Conservation (phyloP, 1,140 invertebrate genomes). For the Lasaia peninsularis region DNA sequence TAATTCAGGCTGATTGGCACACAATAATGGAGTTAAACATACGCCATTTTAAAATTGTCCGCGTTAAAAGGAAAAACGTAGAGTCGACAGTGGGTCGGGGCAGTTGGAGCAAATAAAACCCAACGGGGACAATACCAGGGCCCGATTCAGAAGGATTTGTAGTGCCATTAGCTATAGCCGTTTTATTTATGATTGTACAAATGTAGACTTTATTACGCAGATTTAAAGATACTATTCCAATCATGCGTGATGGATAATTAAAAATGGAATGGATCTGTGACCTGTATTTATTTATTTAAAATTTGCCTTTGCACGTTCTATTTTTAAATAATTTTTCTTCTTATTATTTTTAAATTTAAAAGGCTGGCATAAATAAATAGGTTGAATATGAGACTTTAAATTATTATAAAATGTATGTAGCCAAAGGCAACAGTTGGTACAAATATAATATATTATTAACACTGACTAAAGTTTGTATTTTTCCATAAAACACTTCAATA, state of each 20-base stretch:
- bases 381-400: too few species aligned
- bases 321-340: not conserved
- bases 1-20: slow-evolving; percentile 75
- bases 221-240: slow-evolving; percentile 15
- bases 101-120: slow-evolving; percentile 66
- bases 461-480: too few species aligned
- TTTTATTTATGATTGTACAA: slow-evolving; percentile 23
- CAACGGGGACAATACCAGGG: slow-evolving; percentile 64
- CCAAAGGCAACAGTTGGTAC: too few species aligned
- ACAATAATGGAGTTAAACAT: slow-evolving; percentile 76
- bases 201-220: slow-evolving; percentile 27
- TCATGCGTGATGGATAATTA: slow-evolving; percentile 25
- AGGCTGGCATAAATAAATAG: too few species aligned
- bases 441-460: too few species aligned
- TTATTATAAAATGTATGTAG: too few species aligned
- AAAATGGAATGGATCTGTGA: slow-evolving; percentile 35
- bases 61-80: slow-evolving; percentile 67
- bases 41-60: slow-evolving; percentile 75
- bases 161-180: slow-evolving; percentile 57
- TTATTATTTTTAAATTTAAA: not conserved
- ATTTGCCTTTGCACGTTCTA: slow-evolving; percentile 22
- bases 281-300: slow-evolving; percentile 34
- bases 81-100: slow-evolving; percentile 50
- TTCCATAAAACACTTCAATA: too few species aligned
- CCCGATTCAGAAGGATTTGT: slow-evolving; percentile 65